A percentile compares a stretch with the other conserved stretches of the same genome.
phyloP scores from a whole-genome alignment of 2,113 vertebrate genomes.

The Corythoichthys haematopterus region DNA sequence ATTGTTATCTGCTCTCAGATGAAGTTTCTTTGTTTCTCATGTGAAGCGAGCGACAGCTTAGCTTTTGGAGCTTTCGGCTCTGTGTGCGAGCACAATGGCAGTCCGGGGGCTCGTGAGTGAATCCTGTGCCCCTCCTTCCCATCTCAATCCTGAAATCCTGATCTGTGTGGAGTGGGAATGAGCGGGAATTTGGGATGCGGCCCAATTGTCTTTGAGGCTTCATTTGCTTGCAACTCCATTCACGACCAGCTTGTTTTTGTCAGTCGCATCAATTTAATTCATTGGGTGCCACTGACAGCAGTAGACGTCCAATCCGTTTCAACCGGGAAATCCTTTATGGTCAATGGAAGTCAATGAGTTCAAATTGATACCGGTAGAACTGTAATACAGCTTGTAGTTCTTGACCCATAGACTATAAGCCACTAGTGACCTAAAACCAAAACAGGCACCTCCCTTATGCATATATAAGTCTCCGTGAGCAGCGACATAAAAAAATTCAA shows the following conservation, averaged over 20 bases:
- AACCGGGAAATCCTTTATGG: too few species aligned
- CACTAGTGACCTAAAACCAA: too few species aligned
- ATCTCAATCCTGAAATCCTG: slow-evolving; percentile 48
- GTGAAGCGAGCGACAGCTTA: slow-evolving; percentile 80
- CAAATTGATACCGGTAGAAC: too few species aligned
- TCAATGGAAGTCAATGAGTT: too few species aligned
- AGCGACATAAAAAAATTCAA: too few species aligned
- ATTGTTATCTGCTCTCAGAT: slow-evolving; percentile 84
- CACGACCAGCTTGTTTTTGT: not conserved
- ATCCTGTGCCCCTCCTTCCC: slow-evolving; percentile 3
- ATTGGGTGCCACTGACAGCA: too few species aligned
- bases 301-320: too few species aligned
- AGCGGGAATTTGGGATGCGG: slow-evolving; percentile 55
- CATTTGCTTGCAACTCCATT: slow-evolving; percentile 12
- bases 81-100: slow-evolving; percentile 55
- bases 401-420: too few species aligned
- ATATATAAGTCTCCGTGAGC: too few species aligned
- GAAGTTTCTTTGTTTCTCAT: slow-evolving; percentile 83
- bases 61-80: slow-evolving; percentile 68
- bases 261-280: not conserved
- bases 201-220: slow-evolving; percentile 58
- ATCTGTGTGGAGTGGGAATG: slow-evolving; percentile 10
- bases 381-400: not conserved
- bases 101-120: slow-evolving; percentile 52
- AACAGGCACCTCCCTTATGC: too few species aligned